phyloP scores from a whole-genome alignment of 37 sponge, comb jelly and placozoan genomes.

The Dysidea cf. avara region DNA sequence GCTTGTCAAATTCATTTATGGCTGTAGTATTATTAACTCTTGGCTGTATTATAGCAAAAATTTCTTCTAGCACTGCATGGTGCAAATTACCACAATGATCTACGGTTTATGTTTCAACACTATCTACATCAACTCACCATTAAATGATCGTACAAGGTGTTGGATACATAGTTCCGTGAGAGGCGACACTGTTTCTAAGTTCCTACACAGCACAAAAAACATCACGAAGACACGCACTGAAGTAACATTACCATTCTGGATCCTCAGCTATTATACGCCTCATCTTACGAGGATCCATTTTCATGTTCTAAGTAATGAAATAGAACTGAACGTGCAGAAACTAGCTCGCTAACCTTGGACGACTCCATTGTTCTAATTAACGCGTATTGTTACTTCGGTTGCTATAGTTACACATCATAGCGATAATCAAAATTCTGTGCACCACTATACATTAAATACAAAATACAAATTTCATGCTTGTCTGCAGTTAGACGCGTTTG shows the following conservation, averaged over 20 bases:
- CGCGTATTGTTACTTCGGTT: too few species aligned
- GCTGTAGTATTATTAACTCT: too few species aligned
- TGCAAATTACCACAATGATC: neutral
- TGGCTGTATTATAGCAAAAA: neutral
- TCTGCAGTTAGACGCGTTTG: too few species aligned
- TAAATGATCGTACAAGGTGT: conserved; percentile 78
- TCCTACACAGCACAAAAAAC: conserved; percentile 45
- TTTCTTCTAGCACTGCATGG: conserved; percentile 8
- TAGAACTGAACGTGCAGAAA: neutral
- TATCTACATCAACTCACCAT: conserved; percentile 25
- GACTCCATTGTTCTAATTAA: too few species aligned
- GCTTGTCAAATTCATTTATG: too few species aligned
- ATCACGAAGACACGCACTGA: neutral
- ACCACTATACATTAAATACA: too few species aligned
- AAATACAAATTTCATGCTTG: too few species aligned
- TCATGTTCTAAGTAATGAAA: too few species aligned
- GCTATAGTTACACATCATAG: too few species aligned
- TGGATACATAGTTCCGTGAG: conserved; percentile 77
- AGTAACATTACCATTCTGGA: conserved; percentile 82
- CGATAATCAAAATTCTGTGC: too few species aligned
- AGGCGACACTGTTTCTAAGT: conserved; percentile 88
- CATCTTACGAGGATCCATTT: conserved; percentile 79
- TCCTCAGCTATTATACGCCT: conserved; percentile 95
- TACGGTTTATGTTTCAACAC: neutral
- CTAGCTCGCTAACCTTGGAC: too few species aligned